phyloP scores from a whole-genome alignment of 2,888 invertebrate genomes.

The Euphydryas editha region DNA sequence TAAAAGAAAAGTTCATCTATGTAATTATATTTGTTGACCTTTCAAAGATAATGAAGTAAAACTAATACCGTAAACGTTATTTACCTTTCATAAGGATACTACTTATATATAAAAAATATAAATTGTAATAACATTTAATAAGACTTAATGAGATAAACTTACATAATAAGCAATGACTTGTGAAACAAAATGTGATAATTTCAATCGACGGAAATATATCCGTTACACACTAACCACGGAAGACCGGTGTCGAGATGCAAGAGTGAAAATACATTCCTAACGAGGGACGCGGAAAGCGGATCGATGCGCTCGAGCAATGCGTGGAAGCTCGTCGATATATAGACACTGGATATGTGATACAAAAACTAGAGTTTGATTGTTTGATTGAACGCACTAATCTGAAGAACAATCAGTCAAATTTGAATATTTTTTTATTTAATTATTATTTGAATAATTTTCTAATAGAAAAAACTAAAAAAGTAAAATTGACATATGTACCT shows the following conservation, averaged over 20 bases:
- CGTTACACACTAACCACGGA: conserved; percentile 61
- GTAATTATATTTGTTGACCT: no score
- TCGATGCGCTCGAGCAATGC: conserved; percentile 44
- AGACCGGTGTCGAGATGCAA: conserved; percentile 71
- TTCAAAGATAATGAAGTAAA: no score
- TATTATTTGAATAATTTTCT: no score
- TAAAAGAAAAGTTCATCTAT: no score
- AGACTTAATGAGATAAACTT: not conserved
- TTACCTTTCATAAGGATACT: no score
- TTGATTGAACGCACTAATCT: not conserved
- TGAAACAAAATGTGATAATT: conserved; percentile 10
- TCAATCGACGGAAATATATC: conserved; percentile 39
- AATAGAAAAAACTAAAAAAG: no score
- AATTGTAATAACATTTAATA: no score
- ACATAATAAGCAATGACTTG: conserved; percentile 3
- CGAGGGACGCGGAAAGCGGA: conserved; percentile 62
- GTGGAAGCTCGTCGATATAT: conserved; percentile 6
- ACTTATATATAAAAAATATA: no score
- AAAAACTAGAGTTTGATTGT: not conserved
- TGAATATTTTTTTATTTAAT: no score
- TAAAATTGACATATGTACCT: no score
- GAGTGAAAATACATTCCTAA: conserved; percentile 72
- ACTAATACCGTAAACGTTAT: no score
- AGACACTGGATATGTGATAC: conserved; percentile 17
- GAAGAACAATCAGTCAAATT: no score